Conservation (phyloP, 2,888 invertebrate genomes). For the Terebella lapidaria region DNA sequence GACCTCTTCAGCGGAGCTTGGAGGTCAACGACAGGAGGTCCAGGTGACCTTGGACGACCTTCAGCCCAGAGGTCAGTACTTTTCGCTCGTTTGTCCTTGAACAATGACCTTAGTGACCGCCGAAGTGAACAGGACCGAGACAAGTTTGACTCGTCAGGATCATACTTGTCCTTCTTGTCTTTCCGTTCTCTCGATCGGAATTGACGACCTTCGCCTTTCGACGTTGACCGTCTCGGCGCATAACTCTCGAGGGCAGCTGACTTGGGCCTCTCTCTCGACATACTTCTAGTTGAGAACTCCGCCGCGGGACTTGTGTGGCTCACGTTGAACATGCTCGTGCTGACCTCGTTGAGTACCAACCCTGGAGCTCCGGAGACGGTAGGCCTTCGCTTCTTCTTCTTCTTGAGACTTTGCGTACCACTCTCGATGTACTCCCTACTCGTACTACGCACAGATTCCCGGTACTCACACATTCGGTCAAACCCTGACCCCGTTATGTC, state of each 20-base stretch:
- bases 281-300: slow-evolving; percentile 6
- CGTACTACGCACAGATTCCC: slow-evolving; percentile 69
- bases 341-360: slow-evolving; percentile 9
- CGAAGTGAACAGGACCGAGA: slow-evolving; percentile 16
- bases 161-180: not conserved
- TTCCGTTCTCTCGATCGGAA: not conserved
- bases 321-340: slow-evolving; percentile 4
- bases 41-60: slow-evolving; percentile 14
- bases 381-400: slow-evolving; percentile 29
- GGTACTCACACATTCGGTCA: slow-evolving; percentile 79
- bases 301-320: not conserved
- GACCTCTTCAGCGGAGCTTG: slow-evolving; percentile 10
- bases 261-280: slow-evolving; percentile 14
- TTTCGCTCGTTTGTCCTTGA: slow-evolving; percentile 12
- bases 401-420: slow-evolving; percentile 13
- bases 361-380: slow-evolving; percentile 41
- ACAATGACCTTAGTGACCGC: slow-evolving; percentile 20
- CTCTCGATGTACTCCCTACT: slow-evolving; percentile 17
- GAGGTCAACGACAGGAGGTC: slow-evolving; percentile 19
- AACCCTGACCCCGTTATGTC: slow-evolving; percentile 84
- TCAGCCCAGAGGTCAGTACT: slow-evolving; percentile 17
- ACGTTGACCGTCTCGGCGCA: not conserved
- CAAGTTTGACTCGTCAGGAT: slow-evolving; percentile 4
- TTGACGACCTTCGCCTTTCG: not conserved
- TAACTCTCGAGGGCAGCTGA: slow-evolving; percentile 5